A percentile compares a stretch with the other conserved stretches of the same genome.
phyloP scores from a whole-genome alignment of 2,797 vertebrate species.

The Heterohyrax brucei region DNA sequence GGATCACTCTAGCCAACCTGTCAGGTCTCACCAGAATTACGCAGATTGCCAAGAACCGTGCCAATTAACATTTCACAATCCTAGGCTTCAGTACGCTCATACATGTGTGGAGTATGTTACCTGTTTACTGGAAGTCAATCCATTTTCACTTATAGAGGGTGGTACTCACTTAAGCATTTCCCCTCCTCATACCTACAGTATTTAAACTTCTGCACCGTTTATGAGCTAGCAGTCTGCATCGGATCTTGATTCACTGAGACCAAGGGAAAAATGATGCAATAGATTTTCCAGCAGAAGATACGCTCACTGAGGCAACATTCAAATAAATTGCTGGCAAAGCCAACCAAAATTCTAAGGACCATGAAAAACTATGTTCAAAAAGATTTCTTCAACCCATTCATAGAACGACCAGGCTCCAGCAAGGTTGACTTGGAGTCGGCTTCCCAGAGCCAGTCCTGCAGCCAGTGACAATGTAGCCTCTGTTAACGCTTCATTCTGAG shows the following conservation, averaged over 20 bases:
- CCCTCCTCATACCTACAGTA: constrained; percentile 56
- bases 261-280: constrained; percentile 84
- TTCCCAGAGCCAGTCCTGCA: neutral
- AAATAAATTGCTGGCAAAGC: constrained; percentile 77
- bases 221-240: constrained; percentile 82
- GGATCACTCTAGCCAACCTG: neutral
- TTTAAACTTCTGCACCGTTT: constrained; percentile 71
- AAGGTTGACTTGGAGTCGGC: constrained; percentile 29
- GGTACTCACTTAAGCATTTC: constrained; percentile 63
- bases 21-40: neutral
- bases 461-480: neutral
- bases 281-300: constrained; percentile 59
- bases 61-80: neutral
- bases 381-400: neutral
- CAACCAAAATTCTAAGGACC: constrained; percentile 70
- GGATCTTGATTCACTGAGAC: constrained; percentile 73
- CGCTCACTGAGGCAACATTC: constrained; percentile 73
- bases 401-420: neutral
- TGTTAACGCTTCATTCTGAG: neutral
- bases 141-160: constrained; percentile 12
- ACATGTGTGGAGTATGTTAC: constrained; percentile 10
- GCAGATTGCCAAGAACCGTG: constrained; percentile 33
- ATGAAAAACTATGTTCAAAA: constrained; percentile 74
- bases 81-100: constrained; percentile 23
- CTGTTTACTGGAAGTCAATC: constrained; percentile 25